These are phyloP conservation scores for Piaya cayana DNA, from an alignment of 2,113 vertebrate species.

Conservation along the genomic window DNA sequence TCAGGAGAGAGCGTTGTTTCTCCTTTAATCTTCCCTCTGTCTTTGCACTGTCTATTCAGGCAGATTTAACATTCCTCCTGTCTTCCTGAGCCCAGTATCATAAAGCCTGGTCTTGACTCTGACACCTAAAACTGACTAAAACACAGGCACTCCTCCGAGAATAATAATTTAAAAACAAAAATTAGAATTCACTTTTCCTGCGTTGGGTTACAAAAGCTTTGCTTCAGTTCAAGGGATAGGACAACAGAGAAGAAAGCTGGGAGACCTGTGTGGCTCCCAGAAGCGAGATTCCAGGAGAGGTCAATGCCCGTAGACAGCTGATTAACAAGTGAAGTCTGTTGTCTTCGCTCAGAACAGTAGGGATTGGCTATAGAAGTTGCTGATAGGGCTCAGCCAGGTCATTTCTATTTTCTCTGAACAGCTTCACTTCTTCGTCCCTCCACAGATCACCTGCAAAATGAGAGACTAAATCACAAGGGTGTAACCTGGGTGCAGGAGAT, in stretches of 20 bases:
- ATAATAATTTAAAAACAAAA: background rate
- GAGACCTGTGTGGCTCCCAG: background rate
- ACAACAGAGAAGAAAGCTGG: background rate
- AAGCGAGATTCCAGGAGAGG: background rate
- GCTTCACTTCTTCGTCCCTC: background rate
- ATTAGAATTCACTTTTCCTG: background rate
- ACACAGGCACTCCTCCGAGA: background rate
- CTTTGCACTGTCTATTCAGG: background rate
- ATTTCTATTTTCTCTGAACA: background rate
- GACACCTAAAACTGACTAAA: background rate
- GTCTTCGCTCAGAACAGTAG: background rate
- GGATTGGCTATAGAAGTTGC: background rate
- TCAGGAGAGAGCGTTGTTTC: background rate
- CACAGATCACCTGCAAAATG: background rate
- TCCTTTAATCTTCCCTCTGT: background rate
- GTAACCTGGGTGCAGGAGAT: background rate
- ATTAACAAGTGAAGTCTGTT: background rate
- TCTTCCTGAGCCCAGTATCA: background rate
- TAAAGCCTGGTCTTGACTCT: background rate
- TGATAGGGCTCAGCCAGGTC: background rate
- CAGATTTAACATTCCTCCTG: background rate
- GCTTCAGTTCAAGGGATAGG: background rate
- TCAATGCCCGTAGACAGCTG: background rate
- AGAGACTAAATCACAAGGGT: background rate
- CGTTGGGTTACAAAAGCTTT: background rate